Conservation (phyloP, 1,140 invertebrate species). For the Goniozus legneri region DNA sequence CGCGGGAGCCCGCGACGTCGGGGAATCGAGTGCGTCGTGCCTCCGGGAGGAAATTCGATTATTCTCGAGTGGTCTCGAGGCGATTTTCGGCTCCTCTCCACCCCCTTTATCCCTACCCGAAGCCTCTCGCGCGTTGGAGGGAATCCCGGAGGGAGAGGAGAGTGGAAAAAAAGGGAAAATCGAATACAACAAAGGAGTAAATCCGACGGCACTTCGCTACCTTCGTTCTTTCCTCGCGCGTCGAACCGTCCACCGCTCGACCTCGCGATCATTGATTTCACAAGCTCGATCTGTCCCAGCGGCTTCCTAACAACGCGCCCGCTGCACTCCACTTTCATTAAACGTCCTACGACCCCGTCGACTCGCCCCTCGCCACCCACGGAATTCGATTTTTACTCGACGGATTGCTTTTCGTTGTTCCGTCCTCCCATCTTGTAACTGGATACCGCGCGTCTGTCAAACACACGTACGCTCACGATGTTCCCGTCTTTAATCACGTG, state of each 20-base stretch:
- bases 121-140: slow-evolving; percentile 12
- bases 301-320: too few species aligned
- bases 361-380: slow-evolving; percentile 19
- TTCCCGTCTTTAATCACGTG: too few species aligned
- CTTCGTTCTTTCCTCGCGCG: slow-evolving; percentile 2
- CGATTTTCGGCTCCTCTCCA: slow-evolving; percentile 19
- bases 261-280: too few species aligned
- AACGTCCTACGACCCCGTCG: slow-evolving; percentile 34
- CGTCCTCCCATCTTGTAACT: slow-evolving; percentile 33
- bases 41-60: slow-evolving; percentile 37
- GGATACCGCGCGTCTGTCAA: slow-evolving; percentile 31
- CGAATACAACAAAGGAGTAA: too few species aligned
- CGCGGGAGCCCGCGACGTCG: too few species aligned
- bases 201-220: too few species aligned
- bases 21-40: too few species aligned
- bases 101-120: too few species aligned
- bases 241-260: too few species aligned
- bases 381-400: slow-evolving; percentile 50
- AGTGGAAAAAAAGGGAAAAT: slow-evolving; percentile 1
- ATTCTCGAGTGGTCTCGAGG: slow-evolving; percentile 32
- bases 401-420: slow-evolving; percentile 50
- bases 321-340: slow-evolving; percentile 43
- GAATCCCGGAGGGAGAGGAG: slow-evolving; percentile 6
- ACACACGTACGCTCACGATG: too few species aligned
- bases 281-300: too few species aligned